These are phyloP conservation scores for Choloepus hoffmanni DNA, from an alignment of 2,113 vertebrate genomes.

Conservation along the genomic window DNA sequence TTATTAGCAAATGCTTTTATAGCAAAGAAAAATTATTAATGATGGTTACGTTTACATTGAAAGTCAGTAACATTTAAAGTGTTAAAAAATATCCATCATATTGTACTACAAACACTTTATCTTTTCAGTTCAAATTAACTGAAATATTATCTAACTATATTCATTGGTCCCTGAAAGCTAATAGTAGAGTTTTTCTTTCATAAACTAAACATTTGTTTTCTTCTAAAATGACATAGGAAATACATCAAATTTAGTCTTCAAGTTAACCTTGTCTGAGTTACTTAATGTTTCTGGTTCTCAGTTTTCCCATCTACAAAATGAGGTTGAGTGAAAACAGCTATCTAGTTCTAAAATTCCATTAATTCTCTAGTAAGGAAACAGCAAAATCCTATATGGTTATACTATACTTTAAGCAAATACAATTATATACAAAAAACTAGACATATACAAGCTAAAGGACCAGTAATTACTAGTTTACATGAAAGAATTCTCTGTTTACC, in stretches of 20 bases:
- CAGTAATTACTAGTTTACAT: neutral
- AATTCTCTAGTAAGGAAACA: conserved; percentile 2
- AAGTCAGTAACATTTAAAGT: neutral
- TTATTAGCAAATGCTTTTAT: conserved; percentile 47
- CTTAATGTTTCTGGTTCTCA: conserved; percentile 1
- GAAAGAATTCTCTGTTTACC: conserved; percentile 35
- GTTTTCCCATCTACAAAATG: conserved; percentile 5
- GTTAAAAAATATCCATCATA: neutral
- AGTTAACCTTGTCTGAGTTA: conserved; percentile 35
- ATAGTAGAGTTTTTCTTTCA: neutral
- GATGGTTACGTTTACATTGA: neutral
- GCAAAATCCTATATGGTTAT: neutral
- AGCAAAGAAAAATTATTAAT: conserved; percentile 16
- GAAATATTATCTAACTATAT: neutral
- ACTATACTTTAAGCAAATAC: neutral
- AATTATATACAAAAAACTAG: neutral
- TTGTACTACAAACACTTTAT: neutral
- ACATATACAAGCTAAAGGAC: neutral
- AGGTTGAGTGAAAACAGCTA: neutral
- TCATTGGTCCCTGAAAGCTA: conserved; percentile 1
- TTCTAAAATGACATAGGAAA: conserved; percentile 44
- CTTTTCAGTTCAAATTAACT: neutral
- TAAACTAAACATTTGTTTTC: conserved; percentile 43
- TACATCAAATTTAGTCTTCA: conserved; percentile 29
- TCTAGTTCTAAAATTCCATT: conserved; percentile 27